These are phyloP conservation scores for Aleiodes alternator DNA, from an alignment of 2,888 invertebrate species.

Conservation along the genomic window DNA sequence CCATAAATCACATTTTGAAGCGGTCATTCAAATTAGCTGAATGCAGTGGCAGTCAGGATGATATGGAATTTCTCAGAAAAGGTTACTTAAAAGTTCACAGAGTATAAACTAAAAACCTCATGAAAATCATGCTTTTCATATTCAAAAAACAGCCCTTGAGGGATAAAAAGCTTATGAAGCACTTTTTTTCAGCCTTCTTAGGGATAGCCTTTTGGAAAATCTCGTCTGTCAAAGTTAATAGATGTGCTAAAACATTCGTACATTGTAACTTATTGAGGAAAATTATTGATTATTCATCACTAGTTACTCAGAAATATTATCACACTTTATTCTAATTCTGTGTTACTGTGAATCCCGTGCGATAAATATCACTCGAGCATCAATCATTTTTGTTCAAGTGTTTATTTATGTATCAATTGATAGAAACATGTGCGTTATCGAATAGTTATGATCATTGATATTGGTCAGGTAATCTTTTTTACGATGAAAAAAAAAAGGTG, in stretches of 20 bases:
- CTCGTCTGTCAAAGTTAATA: not conserved
- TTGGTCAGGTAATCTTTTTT: too few species aligned
- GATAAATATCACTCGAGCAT: not conserved
- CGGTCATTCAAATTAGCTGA: not conserved
- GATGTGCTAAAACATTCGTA: not conserved
- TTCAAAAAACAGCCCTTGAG: not conserved
- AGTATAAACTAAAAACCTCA: not conserved
- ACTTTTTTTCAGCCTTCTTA: too few species aligned
- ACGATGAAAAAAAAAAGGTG: too few species aligned
- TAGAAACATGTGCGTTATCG: not conserved
- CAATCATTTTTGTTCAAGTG: not conserved
- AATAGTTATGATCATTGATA: not conserved
- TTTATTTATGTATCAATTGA: slow-evolving; percentile 11
- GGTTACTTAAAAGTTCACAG: slow-evolving; percentile 1
- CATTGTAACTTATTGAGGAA: too few species aligned
- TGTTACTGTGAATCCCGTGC: too few species aligned
- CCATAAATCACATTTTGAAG: too few species aligned
- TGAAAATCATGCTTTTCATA: slow-evolving; percentile 18
- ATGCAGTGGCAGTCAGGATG: not conserved
- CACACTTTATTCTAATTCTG: not conserved
- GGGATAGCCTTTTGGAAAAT: too few species aligned
- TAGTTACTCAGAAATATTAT: not conserved
- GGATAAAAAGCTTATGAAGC: not conserved
- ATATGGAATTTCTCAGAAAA: slow-evolving; percentile 4
- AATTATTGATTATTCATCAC: not conserved